These are phyloP conservation scores for Cabera pusaria DNA, from an alignment of 2,888 invertebrate species.

Conservation along the genomic window DNA sequence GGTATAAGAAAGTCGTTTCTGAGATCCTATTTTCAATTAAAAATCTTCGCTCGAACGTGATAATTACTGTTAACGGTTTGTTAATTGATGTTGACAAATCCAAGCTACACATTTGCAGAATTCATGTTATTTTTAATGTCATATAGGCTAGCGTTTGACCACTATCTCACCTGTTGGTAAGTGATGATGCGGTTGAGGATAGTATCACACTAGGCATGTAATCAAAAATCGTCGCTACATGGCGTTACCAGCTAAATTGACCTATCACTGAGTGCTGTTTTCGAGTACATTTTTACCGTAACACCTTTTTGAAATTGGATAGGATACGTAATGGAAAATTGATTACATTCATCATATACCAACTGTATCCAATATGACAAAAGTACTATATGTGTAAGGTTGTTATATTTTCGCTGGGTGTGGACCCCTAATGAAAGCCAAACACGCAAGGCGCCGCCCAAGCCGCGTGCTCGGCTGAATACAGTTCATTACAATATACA, in stretches of 20 bases:
- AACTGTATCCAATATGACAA: slow-evolving; percentile 21
- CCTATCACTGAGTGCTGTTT: slow-evolving; percentile 12
- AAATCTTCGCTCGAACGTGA: slow-evolving; percentile 1
- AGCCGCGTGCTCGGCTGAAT: slow-evolving; percentile 34
- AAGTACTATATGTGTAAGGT: slow-evolving; percentile 31
- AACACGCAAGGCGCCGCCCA: slow-evolving; percentile 70
- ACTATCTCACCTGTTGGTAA: too few relatives aligned
- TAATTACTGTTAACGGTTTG: slow-evolving; percentile 13
- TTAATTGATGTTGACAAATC: neutral
- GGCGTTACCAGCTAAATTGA: slow-evolving; percentile 1
- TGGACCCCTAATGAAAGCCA: slow-evolving; percentile 70
- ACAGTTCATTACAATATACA: slow-evolving; percentile 50
- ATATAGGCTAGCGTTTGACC: too few relatives aligned
- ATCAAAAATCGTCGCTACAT: too few relatives aligned
- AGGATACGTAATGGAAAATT: slow-evolving; percentile 17
- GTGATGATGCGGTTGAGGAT: too few relatives aligned
- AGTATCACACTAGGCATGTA: too few relatives aligned
- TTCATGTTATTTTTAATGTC: too few relatives aligned
- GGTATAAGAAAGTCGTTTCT: neutral
- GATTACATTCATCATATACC: slow-evolving; percentile 11
- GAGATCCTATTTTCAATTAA: slow-evolving; percentile 5
- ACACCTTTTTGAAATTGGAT: slow-evolving; percentile 9
- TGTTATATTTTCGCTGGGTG: slow-evolving; percentile 52
- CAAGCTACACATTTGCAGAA: slow-evolving; percentile 7
- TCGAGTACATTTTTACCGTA: slow-evolving; percentile 1